Conservation (phyloP, 2,888 invertebrate species). For the Nudaria mundana region DNA sequence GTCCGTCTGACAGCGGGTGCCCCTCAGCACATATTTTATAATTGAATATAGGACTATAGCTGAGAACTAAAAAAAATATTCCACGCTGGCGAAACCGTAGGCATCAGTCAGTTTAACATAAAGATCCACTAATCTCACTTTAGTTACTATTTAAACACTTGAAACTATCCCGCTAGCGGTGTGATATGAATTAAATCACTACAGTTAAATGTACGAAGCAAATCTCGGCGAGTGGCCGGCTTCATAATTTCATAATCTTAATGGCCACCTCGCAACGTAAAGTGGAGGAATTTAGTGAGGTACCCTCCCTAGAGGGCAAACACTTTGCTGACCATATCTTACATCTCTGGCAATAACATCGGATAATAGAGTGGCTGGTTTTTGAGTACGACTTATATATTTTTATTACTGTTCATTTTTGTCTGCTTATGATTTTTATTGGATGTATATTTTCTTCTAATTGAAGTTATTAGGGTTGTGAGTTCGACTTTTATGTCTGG, state of each 20-base stretch:
- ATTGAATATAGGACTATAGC: no score
- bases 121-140: not conserved
- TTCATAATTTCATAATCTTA: slow-evolving; percentile 78
- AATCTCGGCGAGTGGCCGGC: slow-evolving; percentile 62
- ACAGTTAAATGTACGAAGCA: slow-evolving; percentile 49
- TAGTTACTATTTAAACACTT: slow-evolving; percentile 16
- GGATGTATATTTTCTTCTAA: slow-evolving; percentile 10
- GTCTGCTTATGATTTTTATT: slow-evolving; percentile 26
- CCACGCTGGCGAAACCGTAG: no score
- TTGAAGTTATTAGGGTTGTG: slow-evolving; percentile 15
- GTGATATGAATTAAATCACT: slow-evolving; percentile 48
- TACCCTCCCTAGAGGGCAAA: slow-evolving; percentile 53
- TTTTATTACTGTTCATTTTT: slow-evolving; percentile 25
- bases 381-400: slow-evolving; percentile 41
- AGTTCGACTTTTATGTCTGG: slow-evolving; percentile 8
- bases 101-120: not conserved
- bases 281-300: slow-evolving; percentile 67
- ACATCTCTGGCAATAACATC: slow-evolving; percentile 51
- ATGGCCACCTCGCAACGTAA: slow-evolving; percentile 64
- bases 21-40: no score
- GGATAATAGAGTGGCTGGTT: slow-evolving; percentile 50
- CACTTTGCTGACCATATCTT: slow-evolving; percentile 68
- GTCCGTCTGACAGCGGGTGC: no score
- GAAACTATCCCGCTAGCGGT: slow-evolving; percentile 16
- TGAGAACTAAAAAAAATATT: no score